Base-by-base conservation (phyloP, 2,888 invertebrate species). In the Epirrhoe alternata region DNA sequence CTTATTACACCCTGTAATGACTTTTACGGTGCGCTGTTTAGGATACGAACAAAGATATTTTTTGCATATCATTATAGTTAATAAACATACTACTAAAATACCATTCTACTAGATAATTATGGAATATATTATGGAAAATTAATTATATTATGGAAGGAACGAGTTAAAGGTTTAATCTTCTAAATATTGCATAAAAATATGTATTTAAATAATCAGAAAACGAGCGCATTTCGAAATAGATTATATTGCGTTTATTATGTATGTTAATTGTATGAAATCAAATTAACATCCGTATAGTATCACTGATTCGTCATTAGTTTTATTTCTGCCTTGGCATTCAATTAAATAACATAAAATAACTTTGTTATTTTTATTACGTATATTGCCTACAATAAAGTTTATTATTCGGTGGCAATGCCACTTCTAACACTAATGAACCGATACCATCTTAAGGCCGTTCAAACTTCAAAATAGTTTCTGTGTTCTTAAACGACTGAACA, bases 1-100 rank as follows among this genome's bases (percentile, higher is more conserved):
- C 70, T 77, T 75, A 77, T 78, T 77, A 77, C 71, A 63, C 71
- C 53, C 58, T 72, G 61, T 80, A 78, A 78, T 77, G 73, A 77
- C 76, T 71, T 70, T 70, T 55, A 52, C 71, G 57, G 64, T 33
- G 57, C 38, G 56, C 58, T 67, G 57, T 69, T 69, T 67, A 69
- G 63, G 60, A 53, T 45, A 16, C 6, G 5, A 16, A 12, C 49
- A 14, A 24, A 2, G 24, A 24, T 24, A 24, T 3, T 24, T 24
- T 24, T 24, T 24, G 24, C 3, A 24, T 24, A 24, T 24, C 24
- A 24, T 24, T 24, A 3, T 24, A 24, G 24, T 24, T 24, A 24
- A 3, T 24, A 24, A 2, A 24, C 24, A 24, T 24, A 24, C 24
- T 24, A 24, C 24, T 24, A 24, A 24, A 2, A 24, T 24, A 24